Base-by-base conservation (phyloP, 2,888 invertebrate species). In the Dolichomitus sp. region DNA sequence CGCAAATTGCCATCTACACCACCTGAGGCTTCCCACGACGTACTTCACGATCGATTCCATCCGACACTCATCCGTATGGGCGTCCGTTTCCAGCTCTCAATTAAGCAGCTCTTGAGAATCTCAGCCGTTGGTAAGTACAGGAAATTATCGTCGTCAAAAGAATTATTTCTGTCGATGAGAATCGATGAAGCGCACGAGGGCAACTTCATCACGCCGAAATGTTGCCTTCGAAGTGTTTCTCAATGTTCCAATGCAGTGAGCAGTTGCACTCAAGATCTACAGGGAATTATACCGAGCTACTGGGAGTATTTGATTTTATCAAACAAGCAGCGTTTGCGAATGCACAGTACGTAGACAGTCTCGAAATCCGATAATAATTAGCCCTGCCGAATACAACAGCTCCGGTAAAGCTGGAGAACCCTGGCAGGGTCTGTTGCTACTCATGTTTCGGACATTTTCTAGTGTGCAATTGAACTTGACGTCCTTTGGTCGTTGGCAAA, bases 391-490 rank as follows among this genome's bases (percentile, higher is more conserved):
- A 30, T 23, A 17, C 23, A 12, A 23, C 19, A 19, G 48, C 54
- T 7, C 1, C 1, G 5, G 70, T 52, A 12, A 57, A 33, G 33
- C 48, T 19, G 11, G 42, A 5, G 33, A 59, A 7, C 45, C 17
- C 45, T 19, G 23, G n/a, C 17, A 54, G 14, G 42, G 11, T 14
- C 52, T 63, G 27, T 14, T 50, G 19, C 19, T 42, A 12, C 40
- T 12, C 40, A 11, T 74, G 74, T n/a, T 65, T n/a, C 23, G 23
- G 74, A 74, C 75, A 33, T 66, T 75, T 66, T 68, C 76, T 37
- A 37, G 33, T 45, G 19, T 27, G n/a, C 6, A 14, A 42, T 50
- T 23, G 48, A 69, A 69, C 42, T 48, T 61, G 69, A 77, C 61
- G 50, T 61, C 69, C 76, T 77, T 77, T 69, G 76, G 48, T 40